Percentiles rank a stretch among this genome's conserved stretches.
These are phyloP conservation scores for Cynoglossus semilaevis DNA, from an alignment of 2,113 vertebrate species.

Conservation along the genomic window DNA sequence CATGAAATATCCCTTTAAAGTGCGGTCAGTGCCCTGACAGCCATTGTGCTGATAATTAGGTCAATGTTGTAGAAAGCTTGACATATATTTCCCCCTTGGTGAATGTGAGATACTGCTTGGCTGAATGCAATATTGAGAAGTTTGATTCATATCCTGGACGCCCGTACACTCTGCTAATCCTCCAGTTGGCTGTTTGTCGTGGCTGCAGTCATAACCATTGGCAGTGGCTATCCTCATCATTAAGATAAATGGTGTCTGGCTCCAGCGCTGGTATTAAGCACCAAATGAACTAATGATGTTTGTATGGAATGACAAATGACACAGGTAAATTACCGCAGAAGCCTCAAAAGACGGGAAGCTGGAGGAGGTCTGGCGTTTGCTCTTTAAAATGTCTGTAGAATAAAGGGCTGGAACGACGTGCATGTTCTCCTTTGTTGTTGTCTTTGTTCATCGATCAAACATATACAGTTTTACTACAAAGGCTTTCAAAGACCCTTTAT, in stretches of 20 bases:
- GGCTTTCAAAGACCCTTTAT: too few species aligned
- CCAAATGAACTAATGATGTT: slow-evolving; percentile 6
- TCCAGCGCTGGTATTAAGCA: slow-evolving; percentile 1
- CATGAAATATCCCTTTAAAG: neutral
- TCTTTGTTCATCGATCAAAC: too few species aligned
- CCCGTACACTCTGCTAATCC: neutral
- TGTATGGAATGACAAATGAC: slow-evolving; percentile 3
- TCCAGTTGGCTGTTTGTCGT: slow-evolving; percentile 5
- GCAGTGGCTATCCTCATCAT: slow-evolving; percentile 6
- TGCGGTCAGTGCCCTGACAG: neutral
- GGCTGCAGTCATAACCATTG: neutral
- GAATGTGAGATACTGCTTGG: neutral
- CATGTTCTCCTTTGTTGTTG: too few species aligned
- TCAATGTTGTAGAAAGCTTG: slow-evolving; percentile 1
- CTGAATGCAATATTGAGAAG: neutral
- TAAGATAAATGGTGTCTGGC: slow-evolving; percentile 9
- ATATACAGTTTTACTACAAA: too few species aligned
- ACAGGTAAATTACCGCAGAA: neutral
- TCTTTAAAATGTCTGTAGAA: neutral
- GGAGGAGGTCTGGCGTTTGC: neutral
- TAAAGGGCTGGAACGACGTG: too few species aligned
- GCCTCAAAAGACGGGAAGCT: neutral
- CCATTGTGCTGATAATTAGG: neutral
- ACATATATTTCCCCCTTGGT: slow-evolving; percentile 1
- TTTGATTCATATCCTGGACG: neutral